Evolutionary conservation across 2,113 vertebrate species (phyloP).

Genomic region (Scolopax mira): DNA sequence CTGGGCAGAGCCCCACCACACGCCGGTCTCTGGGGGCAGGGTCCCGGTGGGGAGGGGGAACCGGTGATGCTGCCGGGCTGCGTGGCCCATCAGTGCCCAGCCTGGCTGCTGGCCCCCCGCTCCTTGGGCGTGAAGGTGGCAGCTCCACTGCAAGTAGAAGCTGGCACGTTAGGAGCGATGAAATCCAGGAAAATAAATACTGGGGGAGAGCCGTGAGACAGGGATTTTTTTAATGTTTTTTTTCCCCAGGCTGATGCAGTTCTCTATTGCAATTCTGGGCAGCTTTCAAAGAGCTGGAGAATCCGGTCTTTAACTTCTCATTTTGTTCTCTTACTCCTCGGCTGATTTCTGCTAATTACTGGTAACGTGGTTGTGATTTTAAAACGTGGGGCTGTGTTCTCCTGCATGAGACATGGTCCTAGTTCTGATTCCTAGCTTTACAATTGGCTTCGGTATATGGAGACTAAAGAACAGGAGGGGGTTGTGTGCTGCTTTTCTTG

Average conservation of each 20-base stretch:
- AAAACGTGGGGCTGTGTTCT: background rate
- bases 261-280: background rate
- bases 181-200: background rate
- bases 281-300: background rate
- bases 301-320: background rate
- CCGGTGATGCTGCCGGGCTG: background rate
- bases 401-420: accelerated
- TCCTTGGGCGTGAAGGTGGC: background rate
- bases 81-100: accelerated
- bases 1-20: accelerated
- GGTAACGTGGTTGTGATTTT: background rate
- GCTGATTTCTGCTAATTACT: background rate
- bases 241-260: background rate
- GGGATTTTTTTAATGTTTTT: background rate
- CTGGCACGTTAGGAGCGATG: background rate
- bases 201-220: background rate
- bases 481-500: background rate
- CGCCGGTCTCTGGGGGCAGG: accelerated
- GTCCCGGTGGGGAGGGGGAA: accelerated
- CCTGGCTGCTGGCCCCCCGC: background rate
- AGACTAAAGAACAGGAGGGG: background rate
- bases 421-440: background rate
- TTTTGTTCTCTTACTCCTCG: background rate
- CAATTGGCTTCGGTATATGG: background rate
- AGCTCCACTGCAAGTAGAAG: background rate